Percentiles rank a stretch among this genome's conserved stretches.
These are phyloP conservation scores for Aphelenchoides fujianensis DNA, from an alignment of 1,140 invertebrate species.

Conservation along the genomic window DNA sequence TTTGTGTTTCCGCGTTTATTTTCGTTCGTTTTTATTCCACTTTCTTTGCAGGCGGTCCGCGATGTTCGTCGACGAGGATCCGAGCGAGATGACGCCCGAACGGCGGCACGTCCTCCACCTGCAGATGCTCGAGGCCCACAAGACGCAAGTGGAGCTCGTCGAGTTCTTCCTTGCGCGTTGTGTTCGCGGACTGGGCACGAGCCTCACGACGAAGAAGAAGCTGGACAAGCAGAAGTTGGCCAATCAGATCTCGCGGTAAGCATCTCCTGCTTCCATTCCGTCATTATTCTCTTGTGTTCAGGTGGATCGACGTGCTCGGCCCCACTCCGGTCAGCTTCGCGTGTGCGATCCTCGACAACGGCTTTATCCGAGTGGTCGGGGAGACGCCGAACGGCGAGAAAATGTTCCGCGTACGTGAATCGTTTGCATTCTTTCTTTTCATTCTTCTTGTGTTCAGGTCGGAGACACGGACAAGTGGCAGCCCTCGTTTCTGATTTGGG, in stretches of 20 bases:
- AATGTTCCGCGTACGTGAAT: neutral
- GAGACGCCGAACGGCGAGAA: neutral
- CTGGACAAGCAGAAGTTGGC: too few relatives aligned
- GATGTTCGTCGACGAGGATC: neutral
- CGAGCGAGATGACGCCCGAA: neutral
- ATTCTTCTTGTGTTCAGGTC: neutral
- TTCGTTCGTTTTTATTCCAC: neutral
- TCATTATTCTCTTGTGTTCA: conserved; percentile 1
- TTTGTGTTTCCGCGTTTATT: neutral
- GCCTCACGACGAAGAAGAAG: neutral
- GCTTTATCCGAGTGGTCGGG: neutral
- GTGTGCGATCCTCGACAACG: neutral
- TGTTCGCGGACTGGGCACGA: neutral
- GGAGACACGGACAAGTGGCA: neutral
- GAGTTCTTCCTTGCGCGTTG: neutral
- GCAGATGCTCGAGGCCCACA: neutral
- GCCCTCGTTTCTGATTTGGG: neutral
- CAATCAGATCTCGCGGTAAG: too few relatives aligned
- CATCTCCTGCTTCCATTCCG: too few relatives aligned
- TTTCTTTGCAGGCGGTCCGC: too few relatives aligned
- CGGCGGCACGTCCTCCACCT: neutral
- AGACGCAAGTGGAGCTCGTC: neutral
- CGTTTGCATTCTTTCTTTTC: neutral
- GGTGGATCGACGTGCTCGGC: conserved; percentile 1
- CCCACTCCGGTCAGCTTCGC: neutral